Base-by-base conservation (phyloP, 2,888 invertebrate species). In the Cerastis leucographa region DNA sequence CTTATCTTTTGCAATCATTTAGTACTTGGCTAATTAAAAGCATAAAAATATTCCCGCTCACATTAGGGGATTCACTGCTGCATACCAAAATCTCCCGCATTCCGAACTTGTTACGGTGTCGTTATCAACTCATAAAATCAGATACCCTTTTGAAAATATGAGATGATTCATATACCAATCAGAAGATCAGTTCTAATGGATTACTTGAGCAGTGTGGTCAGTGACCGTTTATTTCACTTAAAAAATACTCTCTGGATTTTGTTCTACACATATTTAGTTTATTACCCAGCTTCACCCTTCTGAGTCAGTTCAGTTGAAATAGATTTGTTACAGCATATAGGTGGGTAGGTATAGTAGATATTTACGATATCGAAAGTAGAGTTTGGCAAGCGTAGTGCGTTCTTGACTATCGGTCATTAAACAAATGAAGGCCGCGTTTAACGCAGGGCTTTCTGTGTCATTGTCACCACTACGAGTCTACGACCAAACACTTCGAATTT, bases 371-470 rank as follows among this genome's bases (percentile, higher is more conserved):
- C 80, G 85, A 90, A 87, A 90, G 87, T 85, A 59, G 77, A 75
- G 75, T 89, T 91, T 92, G 92, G 91, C 92, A 91, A 88, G 84
- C 86, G 78, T 46, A 61, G 71, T 75, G 76, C 73, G 88, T 83
- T 91, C 85, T 90, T 90, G 89, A 89, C 87, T 85, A 88, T 89
- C 89, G 90, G 90, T 90, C 92, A 92, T 92, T 90, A 92, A 90
- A 92, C 90, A 90, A 82, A 76, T 76, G 91, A 92, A 92, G 93
- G 92, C 80, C 89, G 85, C 69, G 84, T 76, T 81, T 81, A 68
- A 76, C 74, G 83, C 67, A 83, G 84, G 76, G 77, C 74, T 89
- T 87, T 89, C 87, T 88, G 88, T 90, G 90, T 91, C 92, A 91
- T 86, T 92, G 91, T 89, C 91, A 89, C 87, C 54, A 73, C 61